phyloP scores from a whole-genome alignment of 2,797 vertebrate genomes.

The Spatula clypeata region DNA sequence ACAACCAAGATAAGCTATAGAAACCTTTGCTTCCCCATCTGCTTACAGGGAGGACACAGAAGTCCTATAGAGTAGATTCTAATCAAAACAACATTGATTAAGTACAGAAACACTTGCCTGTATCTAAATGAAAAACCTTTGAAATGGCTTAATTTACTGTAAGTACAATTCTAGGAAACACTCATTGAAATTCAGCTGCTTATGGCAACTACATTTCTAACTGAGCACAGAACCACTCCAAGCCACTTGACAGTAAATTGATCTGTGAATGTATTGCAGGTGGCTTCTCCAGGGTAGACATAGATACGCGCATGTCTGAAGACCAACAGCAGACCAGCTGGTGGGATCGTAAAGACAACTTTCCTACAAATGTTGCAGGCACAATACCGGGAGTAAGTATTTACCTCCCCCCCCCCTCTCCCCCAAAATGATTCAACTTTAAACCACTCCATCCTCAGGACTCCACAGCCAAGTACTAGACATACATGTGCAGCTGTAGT shows the following conservation, averaged over 20 bases:
- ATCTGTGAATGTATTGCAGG: background rate
- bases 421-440: background rate
- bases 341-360: rapidly evolving
- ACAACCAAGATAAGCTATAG: background rate
- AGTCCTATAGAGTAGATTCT: background rate
- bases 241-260: background rate
- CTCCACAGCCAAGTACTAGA: background rate
- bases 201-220: background rate
- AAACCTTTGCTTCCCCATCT: background rate
- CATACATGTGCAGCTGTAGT: background rate
- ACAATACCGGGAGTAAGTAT: background rate
- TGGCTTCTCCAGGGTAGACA: background rate
- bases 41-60: background rate
- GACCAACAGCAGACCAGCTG: background rate
- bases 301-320: rapidly evolving
- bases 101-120: background rate
- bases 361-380: background rate
- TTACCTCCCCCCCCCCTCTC: background rate
- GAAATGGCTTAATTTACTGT: background rate
- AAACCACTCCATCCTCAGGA: background rate
- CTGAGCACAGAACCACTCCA: background rate
- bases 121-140: background rate
- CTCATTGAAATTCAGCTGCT: background rate
- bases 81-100: background rate
- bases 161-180: background rate